These are phyloP conservation scores for Zelostemma sp. DNA, from an alignment of 1,140 invertebrate species.

Conservation along the genomic window DNA sequence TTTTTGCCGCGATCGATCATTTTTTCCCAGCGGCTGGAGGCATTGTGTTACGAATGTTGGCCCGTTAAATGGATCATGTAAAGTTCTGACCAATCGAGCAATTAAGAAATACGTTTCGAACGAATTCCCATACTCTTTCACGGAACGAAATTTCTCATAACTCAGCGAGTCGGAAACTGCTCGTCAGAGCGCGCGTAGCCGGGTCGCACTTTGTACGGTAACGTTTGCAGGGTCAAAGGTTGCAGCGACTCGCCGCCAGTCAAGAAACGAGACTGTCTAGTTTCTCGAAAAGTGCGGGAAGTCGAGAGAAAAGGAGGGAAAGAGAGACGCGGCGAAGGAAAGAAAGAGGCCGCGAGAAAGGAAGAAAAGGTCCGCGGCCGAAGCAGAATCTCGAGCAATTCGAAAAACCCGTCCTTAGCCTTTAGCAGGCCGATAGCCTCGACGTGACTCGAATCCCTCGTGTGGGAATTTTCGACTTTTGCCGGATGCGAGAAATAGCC, in stretches of 20 bases:
- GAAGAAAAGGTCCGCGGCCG: slow-evolving; percentile 20
- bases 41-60: no score
- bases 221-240: no score
- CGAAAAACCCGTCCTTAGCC: slow-evolving; percentile 54
- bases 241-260: slow-evolving; percentile 1
- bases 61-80: no score
- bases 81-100: no score
- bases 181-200: not conserved
- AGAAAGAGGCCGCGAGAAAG: slow-evolving; percentile 9
- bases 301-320: no score
- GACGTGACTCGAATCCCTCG: slow-evolving; percentile 59
- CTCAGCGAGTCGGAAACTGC: not conserved
- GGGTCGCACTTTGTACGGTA: no score
- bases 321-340: no score
- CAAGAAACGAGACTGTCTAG: not conserved
- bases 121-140: no score
- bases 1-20: no score
- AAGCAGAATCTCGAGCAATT: slow-evolving; percentile 50
- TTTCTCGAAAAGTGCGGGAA: slow-evolving; percentile 10
- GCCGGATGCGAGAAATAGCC: slow-evolving; percentile 50
- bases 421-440: slow-evolving; percentile 46
- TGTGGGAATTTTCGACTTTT: slow-evolving; percentile 50
- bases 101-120: no score
- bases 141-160: not conserved
- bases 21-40: no score